Base-by-base conservation (phyloP, 2,888 invertebrate genomes). In the Acrobasis repandana region DNA sequence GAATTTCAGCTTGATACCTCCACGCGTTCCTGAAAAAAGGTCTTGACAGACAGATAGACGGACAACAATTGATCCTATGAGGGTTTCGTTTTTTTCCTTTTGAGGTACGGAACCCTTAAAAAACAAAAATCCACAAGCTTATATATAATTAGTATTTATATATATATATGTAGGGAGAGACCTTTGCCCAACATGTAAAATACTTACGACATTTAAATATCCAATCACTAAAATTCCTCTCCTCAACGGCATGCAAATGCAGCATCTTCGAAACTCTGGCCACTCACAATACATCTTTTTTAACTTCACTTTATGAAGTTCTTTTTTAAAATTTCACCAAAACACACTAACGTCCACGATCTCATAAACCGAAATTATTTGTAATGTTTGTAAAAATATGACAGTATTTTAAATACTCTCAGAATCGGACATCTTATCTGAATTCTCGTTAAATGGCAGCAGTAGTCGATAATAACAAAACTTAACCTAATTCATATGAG, bases 191-290 rank as follows among this genome's bases (percentile, higher is more conserved):
- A n/a, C n/a, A n/a, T n/a, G n/a, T n/a, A n/a, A 14, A 43, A 43
- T 61, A 76, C 77, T 74, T 60, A 79, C 79, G 47, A 76, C 61
- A 64, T 75, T 78, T 10, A 79, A 58, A 60, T 78, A 79, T 62
- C 74, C 79, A 51, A 78, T 75, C 5, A 65, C 64, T 36, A 78
- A 54, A 20, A 76, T 67, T 8, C 79, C 79, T 28, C 67, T 67
- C n/a, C 78, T 62, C 5, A 79, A 61, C 0, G 79, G 79, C 65
- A 79, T 61, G 62, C 79, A 79, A 34, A 77, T 72, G 56, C 78
- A 77, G 57, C 79, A 79, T 62, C 79, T 61, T 10, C 74, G 70
- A 18, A 79, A 69, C 20, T 70, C 67, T 0, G 78, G 79, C 60
- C 76, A 67, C 34, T 79, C 79, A 62, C 77, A 77, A 61, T 73